Base-by-base conservation (phyloP, 2,797 vertebrate genomes). In the Miichthys miiuy region DNA sequence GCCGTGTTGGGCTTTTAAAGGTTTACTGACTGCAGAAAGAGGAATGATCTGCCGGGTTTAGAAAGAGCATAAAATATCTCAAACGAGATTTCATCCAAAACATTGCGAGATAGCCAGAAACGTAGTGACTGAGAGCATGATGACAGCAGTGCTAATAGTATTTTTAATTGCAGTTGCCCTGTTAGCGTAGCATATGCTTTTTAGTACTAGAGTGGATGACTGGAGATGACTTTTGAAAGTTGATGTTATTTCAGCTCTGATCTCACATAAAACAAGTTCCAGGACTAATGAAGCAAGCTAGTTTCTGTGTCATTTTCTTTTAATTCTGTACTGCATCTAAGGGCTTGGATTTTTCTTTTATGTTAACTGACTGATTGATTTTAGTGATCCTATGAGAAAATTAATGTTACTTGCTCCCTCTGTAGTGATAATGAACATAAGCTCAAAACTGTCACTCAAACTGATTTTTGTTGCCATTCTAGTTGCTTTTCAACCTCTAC, bases 271-370 rank as follows among this genome's bases (percentile, higher is more conserved):
- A 89, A 80, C 71, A 66, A 66, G 50, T 77, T 86, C 13, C 52
- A 60, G n/a, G 68, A 84, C 62, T 88, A 89, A 89, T 83, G 80
- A 89, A 79, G 76, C 83, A 64, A 68, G 71, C 69, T 6, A 5
- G 27, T 83, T 80, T 72, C 58, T 5, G 27, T 61, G 62, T 85
- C 50, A 47, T 54, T 81, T 81, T 82, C 47, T 57, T 80, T 75
- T 82, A 78, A 80, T 75, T 79, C 54, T 60, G 41, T 61, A 27
- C 48, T 64, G 71, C 63, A 76, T 85, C 76, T 58, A 70, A 89
- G 76, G 87, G 81, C 82, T 92, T 82, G 78, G 82, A 71, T 71
- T 74, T 67, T 64, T 57, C 20, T 84, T 90, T 85, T 57, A 62
- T 76, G 42, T 75, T 77, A 57, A 82, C 61, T 21, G 60, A 75